phyloP scores from a whole-genome alignment of 1,140 invertebrate species.

The Tetramorium simillimum region DNA sequence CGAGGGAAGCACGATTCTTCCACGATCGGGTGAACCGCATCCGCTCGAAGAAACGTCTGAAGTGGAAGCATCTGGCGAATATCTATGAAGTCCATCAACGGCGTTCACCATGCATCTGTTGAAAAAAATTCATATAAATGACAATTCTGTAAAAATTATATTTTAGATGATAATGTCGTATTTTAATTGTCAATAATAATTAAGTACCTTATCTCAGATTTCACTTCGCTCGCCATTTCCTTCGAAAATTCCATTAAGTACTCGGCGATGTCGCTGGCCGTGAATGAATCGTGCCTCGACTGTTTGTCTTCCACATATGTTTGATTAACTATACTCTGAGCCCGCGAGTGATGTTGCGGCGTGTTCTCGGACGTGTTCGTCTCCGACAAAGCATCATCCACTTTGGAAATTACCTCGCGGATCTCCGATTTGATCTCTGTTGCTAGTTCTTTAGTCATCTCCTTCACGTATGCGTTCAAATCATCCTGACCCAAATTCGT shows the following conservation, averaged over 20 bases:
- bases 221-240: constrained; percentile 92
- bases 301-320: constrained; percentile 65
- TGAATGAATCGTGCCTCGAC: constrained; percentile 87
- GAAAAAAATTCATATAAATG: constrained; percentile 19
- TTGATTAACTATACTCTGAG: constrained; percentile 31
- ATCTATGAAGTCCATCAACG: constrained; percentile 89
- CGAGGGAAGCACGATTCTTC: constrained; percentile 64
- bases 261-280: constrained; percentile 90
- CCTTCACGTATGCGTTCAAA: constrained; percentile 90
- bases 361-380: constrained; percentile 82
- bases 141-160: neutral
- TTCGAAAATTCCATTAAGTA: constrained; percentile 91
- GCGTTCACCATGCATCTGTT: constrained; percentile 87
- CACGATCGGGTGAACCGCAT: constrained; percentile 81
- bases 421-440: constrained; percentile 94
- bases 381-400: constrained; percentile 91
- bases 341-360: constrained; percentile 78
- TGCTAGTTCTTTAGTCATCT: constrained; percentile 91
- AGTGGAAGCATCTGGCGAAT: constrained; percentile 79
- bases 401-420: constrained; percentile 91
- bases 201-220: constrained; percentile 90
- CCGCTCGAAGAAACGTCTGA: constrained; percentile 80
- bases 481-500: constrained; percentile 87
- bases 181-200: neutral
- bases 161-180: too few species aligned